Base-by-base conservation (phyloP, 1,140 invertebrate species). In the Atta colombica region DNA sequence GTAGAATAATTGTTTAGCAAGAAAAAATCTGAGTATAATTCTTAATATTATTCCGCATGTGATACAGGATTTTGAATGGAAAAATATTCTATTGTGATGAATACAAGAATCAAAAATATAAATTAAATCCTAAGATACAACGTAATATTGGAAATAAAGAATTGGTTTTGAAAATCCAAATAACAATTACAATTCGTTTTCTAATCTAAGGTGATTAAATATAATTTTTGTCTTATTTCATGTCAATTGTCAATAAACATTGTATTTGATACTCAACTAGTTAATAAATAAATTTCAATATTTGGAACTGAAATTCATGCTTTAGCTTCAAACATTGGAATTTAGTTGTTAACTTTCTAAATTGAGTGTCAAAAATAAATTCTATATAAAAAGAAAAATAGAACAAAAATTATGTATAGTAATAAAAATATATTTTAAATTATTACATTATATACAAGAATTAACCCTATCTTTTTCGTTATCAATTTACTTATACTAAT, bases 381-480 rank as follows among this genome's bases (percentile, higher is more conserved):
- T 7, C 1, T 3, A 3, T 35, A n/a, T n/a, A 65, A 65, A 21
- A 39, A 68, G 5, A 45, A 68, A 68, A 61, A 45, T 77, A 58
- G 2, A 14, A 55, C 18, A 60, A 75, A 58, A 49, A 49, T 12
- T 18, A 81, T 87, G 31, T 58, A 55, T 12, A 87, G 18, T 35
- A 63, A 78, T 18, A 49, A 61, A 53, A 51, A 21, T 60, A 14
- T 66, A 65, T 39, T 51, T 77, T 68, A 63, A 77, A 84, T 84
- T 55, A 77, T 80, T 85, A 88, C 68, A 88, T 86, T 89, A 87
- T 89, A 77, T 90, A 89, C 75, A 89, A 86, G 86, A 63, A 55
- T 74, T 77, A 12, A 58, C 12, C 18, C 2, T 65, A 58, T 18
- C 10, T 61, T 55, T 77, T 60, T 21, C 58, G 18, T 61, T 21